phyloP scores from a whole-genome alignment of 2,113 vertebrate species.

The Tupaia chinensis region DNA sequence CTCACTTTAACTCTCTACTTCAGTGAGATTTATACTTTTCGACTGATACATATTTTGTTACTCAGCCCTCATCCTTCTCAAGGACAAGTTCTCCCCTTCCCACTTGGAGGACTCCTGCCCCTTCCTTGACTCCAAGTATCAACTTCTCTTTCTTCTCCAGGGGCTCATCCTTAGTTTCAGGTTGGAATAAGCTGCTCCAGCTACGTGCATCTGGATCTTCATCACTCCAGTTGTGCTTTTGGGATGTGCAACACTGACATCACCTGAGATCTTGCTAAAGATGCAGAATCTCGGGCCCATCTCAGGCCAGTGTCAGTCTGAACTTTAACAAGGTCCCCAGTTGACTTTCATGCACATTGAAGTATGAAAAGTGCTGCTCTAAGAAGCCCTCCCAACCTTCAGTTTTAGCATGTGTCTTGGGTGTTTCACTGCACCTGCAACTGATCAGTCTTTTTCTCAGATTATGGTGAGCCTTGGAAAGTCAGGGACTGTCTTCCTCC shows the following conservation, averaged over 20 bases:
- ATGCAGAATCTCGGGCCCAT: not conserved
- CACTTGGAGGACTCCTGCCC: not conserved
- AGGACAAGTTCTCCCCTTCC: not conserved
- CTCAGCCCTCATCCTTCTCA: not conserved
- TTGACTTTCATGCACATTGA: not conserved
- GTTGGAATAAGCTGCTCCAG: not conserved
- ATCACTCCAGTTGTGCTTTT: not conserved
- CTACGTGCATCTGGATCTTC: not conserved
- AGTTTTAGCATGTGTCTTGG: not conserved
- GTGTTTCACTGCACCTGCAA: not conserved
- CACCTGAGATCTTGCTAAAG: not conserved
- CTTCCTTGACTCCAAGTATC: not conserved
- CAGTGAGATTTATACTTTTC: not conserved
- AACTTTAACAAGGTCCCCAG: not conserved
- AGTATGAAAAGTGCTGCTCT: not conserved
- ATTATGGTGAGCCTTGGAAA: not conserved
- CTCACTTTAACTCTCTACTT: constrained; percentile 15
- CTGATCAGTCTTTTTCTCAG: not conserved
- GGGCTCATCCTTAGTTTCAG: not conserved
- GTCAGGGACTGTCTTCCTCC: not conserved
- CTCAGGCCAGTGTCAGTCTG: not conserved
- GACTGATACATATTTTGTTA: not conserved
- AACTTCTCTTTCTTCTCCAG: not conserved
- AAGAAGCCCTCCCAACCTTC: not conserved
- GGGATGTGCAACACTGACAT: not conserved